Conservation (phyloP, 2,888 invertebrate species). For the Sphecodes monilicornis region DNA sequence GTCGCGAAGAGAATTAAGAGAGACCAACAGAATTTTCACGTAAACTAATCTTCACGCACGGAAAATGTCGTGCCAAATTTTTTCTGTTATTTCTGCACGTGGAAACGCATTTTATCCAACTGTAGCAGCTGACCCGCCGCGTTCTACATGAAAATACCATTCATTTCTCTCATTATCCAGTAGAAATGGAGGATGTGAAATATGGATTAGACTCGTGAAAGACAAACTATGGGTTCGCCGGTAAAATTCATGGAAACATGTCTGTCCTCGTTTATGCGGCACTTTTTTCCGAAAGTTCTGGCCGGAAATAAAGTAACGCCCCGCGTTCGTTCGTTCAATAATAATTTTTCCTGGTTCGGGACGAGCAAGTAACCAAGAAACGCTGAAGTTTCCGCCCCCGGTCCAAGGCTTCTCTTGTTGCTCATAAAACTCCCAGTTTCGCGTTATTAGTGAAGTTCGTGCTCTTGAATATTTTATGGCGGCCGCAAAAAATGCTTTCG, state of each 20-base stretch:
- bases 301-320: constrained; percentile 10
- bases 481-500: constrained; percentile 44
- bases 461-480: constrained; percentile 60
- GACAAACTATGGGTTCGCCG: not conserved
- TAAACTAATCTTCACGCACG: not conserved
- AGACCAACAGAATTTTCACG: not conserved
- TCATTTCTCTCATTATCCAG: constrained; percentile 10
- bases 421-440: constrained; percentile 52
- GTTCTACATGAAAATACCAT: constrained; percentile 12
- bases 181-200: constrained; percentile 6
- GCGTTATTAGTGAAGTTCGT: constrained; percentile 61
- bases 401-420: not conserved
- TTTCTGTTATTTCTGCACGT: not conserved
- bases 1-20: not conserved
- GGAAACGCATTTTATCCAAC: not conserved
- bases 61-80: not conserved
- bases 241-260: not conserved
- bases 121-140: not conserved
- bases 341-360: constrained; percentile 29
- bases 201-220: constrained; percentile 8
- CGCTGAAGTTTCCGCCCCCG: constrained; percentile 5
- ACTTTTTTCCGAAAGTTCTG: constrained; percentile 1
- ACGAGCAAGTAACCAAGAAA: constrained; percentile 35
- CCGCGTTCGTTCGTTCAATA: not conserved
- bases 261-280: not conserved